These are phyloP conservation scores for Andrena minutula DNA, from an alignment of 2,888 invertebrate genomes.

Conservation along the genomic window DNA sequence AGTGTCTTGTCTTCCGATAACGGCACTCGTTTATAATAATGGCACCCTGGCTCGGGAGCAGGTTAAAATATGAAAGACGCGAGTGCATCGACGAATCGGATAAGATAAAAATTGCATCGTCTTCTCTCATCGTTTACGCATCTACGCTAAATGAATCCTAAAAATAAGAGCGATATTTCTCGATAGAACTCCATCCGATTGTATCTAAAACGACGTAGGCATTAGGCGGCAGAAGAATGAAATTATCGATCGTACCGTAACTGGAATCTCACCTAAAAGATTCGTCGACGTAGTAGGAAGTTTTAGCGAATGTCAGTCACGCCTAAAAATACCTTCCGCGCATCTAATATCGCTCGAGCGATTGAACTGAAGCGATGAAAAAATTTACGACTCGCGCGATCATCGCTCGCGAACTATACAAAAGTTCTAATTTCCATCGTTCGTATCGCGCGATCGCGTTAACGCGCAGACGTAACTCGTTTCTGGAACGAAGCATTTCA, in stretches of 20 bases:
- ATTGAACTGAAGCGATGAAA: slow-evolving; percentile 26
- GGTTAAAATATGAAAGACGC: slow-evolving; percentile 27
- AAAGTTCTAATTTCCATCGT: slow-evolving; percentile 31
- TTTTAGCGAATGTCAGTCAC: slow-evolving; percentile 36
- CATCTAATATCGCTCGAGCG: slow-evolving; percentile 23
- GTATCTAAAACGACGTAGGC: neutral
- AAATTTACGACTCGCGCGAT: slow-evolving; percentile 20
- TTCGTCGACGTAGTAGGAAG: slow-evolving; percentile 37
- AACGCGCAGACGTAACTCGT: slow-evolving; percentile 4
- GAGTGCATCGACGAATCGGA: slow-evolving; percentile 27
- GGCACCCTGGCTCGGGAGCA: slow-evolving; percentile 2
- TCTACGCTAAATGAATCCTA: neutral
- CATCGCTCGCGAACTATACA: slow-evolving; percentile 39
- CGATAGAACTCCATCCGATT: neutral
- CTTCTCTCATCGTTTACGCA: neutral
- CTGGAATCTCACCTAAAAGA: slow-evolving; percentile 26
- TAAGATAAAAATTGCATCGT: slow-evolving; percentile 21
- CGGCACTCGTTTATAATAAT: slow-evolving; percentile 12
- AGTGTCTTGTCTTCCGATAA: slow-evolving; percentile 5
- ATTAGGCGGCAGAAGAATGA: slow-evolving; percentile 4
- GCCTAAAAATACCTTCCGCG: slow-evolving; percentile 31
- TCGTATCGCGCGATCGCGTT: slow-evolving; percentile 27
- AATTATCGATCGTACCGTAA: slow-evolving; percentile 3
- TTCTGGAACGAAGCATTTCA: slow-evolving; percentile 12
- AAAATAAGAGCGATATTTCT: slow-evolving; percentile 7